Evolutionary conservation across 2,888 invertebrate species (phyloP), one percentile per base, ranked within the genome.

Genomic region (Tolmerus cingulatus): DNA sequence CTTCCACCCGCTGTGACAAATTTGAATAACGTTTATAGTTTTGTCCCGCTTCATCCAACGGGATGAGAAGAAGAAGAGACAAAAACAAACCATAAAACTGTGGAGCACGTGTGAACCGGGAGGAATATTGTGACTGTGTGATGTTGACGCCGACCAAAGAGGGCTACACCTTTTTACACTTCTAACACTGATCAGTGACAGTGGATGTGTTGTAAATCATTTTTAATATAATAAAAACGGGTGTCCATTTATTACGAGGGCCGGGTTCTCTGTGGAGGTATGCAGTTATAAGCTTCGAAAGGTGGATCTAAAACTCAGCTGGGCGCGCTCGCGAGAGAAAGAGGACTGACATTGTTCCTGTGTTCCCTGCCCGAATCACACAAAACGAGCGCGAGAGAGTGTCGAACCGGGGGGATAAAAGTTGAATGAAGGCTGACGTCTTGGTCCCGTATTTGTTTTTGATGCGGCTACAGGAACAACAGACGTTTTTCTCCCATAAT

Each of bases 221-320:
- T 86, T 86, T 86, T 86, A 86, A 82, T 86, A 86, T 77, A 86
- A 86, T 86, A 86, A 86, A 86, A 86, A 86, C 77, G 30, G 51
- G 76, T 74, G 23, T 46, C 86, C 86, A 86, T 86, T 86, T 86
- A 55, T 85, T 66, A 85, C 43, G 27, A 19, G 46, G 23, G 85
- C 23, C 66, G 66, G 57, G n/a, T 12, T 46, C 27, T 14, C 27
- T 74, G 74, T 85, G 30, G 74, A 12, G 57, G 74, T 27, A 27
- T 66, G 66, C 12, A 40, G 40, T 4, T 27, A n/a, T n/a, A 51
- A 27, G 66, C 27, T 46, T 66, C 66, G 23, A 27, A 66, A 66
- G 66, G 66, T 66, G 66, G 66, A 66, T 66, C 66, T 66, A 66
- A 66, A 23, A 23, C 66, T 82, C 51, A n/a, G 34, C 27, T 43